Evolutionary conservation across 2,888 invertebrate genomes (phyloP).

Genomic region (Nipponacmea schrenckii): DNA sequence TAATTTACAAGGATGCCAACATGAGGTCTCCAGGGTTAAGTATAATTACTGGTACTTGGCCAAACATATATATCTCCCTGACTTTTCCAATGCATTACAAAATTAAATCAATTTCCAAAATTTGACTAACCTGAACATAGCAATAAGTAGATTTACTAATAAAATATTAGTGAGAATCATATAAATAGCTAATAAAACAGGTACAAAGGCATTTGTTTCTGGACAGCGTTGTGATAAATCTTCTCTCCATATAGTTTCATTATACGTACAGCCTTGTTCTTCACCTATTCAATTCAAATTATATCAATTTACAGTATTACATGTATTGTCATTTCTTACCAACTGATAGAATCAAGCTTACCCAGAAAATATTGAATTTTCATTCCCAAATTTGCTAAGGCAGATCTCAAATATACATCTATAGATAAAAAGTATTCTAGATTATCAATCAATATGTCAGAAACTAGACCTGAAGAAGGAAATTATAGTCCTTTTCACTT

Average conservation of each 20-base stretch:
- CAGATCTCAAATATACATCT: too few species aligned
- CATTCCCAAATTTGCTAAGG: too few species aligned
- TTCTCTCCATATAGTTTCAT: slow-evolving; percentile 48
- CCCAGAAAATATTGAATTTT: too few species aligned
- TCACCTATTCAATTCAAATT: slow-evolving; percentile 28
- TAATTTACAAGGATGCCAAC: too few species aligned
- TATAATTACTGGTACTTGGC: too few species aligned
- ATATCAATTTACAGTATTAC: not conserved
- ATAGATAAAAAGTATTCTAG: too few species aligned
- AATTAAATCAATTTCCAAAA: not conserved
- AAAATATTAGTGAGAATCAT: slow-evolving; percentile 66
- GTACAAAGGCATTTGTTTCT: slow-evolving; percentile 54
- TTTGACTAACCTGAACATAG: slow-evolving; percentile 66
- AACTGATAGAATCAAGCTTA: not conserved
- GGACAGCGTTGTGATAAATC: slow-evolving; percentile 54
- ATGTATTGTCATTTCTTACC: not conserved
- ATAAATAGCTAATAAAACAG: slow-evolving; percentile 61
- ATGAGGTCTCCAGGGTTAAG: too few species aligned
- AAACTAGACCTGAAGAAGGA: too few species aligned
- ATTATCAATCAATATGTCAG: too few species aligned
- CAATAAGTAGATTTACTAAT: slow-evolving; percentile 67
- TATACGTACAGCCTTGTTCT: slow-evolving; percentile 34
- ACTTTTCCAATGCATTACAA: too few species aligned
- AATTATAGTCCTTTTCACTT: too few species aligned
- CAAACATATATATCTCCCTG: too few species aligned